Percentiles rank a stretch among this genome's conserved stretches.
Conservation (phyloP, 1,140 invertebrate species). For the Drosophila kepulauana region DNA sequence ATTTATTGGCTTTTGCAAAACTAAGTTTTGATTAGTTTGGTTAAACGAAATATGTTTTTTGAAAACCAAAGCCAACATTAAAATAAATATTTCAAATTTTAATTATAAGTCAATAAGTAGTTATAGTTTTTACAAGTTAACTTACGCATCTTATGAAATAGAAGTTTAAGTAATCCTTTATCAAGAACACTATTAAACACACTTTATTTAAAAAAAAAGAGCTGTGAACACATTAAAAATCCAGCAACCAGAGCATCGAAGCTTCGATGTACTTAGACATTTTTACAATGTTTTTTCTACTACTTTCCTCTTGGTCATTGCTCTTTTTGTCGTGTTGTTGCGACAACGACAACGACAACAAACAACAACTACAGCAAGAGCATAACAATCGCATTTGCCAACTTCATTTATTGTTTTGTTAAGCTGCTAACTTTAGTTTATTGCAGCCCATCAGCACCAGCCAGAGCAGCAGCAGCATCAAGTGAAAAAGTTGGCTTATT, state of each 20-base stretch:
- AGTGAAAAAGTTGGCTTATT: slow-evolving; percentile 42
- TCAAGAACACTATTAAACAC: neutral
- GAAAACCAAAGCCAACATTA: too few species aligned
- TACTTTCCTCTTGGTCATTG: slow-evolving; percentile 42
- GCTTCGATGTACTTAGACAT: neutral
- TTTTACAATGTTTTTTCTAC: slow-evolving; percentile 5
- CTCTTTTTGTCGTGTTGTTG: slow-evolving; percentile 40
- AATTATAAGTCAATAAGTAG: too few species aligned
- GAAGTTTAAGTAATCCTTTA: neutral
- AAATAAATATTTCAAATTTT: too few species aligned
- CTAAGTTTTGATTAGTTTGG: too few species aligned
- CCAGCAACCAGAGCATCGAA: slow-evolving; percentile 13
- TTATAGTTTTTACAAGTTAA: too few species aligned
- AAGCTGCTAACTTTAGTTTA: slow-evolving; percentile 83
- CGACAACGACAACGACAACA: slow-evolving; percentile 4
- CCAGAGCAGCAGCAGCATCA: slow-evolving; percentile 23
- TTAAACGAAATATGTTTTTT: too few species aligned
- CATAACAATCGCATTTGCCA: slow-evolving; percentile 80
- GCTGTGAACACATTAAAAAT: neutral
- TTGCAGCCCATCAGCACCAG: slow-evolving; percentile 62
- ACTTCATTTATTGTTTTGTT: slow-evolving; percentile 83
- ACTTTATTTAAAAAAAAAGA: neutral
- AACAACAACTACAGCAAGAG: slow-evolving; percentile 25
- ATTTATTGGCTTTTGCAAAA: neutral
- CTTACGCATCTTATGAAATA: too few species aligned